Percentiles rank a stretch among this genome's conserved stretches.
Evolutionary conservation across 2,797 vertebrate species (phyloP).

Genomic region (Mormyrus hasselquistii): DNA sequence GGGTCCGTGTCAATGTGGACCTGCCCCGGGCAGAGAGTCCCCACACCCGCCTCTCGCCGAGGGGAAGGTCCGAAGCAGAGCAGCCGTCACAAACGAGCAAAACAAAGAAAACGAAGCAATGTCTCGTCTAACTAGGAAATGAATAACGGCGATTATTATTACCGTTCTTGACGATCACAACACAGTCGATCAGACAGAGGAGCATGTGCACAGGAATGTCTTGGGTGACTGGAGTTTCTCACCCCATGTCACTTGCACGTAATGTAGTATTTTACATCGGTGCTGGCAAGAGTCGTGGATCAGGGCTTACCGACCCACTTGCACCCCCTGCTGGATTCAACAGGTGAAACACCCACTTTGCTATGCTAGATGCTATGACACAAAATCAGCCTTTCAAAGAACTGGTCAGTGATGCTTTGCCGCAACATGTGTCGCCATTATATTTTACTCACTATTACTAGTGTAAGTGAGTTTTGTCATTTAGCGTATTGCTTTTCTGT

Average conservation of each 20-base stretch:
- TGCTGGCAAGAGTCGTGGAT: not conserved
- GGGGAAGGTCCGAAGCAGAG: constrained; percentile 41
- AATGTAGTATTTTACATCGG: not conserved
- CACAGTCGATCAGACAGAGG: not conserved
- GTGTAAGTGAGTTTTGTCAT: not conserved
- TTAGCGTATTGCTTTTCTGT: not conserved
- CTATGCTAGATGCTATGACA: not conserved
- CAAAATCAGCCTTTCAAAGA: not conserved
- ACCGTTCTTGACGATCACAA: constrained; percentile 13
- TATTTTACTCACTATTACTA: not conserved
- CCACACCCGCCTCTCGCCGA: constrained; percentile 33
- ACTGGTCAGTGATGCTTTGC: not conserved
- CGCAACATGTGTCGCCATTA: not conserved
- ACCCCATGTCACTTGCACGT: not conserved
- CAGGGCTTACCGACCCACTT: not conserved
- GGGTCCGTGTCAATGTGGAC: constrained; percentile 60
- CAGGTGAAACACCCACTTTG: not conserved
- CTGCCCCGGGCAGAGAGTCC: constrained; percentile 43
- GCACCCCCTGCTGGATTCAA: constrained; percentile 1
- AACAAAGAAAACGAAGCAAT: constrained; percentile 61
- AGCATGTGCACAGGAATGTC: not conserved
- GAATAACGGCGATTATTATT: constrained; percentile 45
- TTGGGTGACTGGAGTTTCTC: not conserved
- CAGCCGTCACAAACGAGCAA: constrained; percentile 42
- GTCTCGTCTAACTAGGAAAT: constrained; percentile 60